These are phyloP conservation scores for Chelonus insularis DNA, from an alignment of 1,140 invertebrate species.

Conservation along the genomic window DNA sequence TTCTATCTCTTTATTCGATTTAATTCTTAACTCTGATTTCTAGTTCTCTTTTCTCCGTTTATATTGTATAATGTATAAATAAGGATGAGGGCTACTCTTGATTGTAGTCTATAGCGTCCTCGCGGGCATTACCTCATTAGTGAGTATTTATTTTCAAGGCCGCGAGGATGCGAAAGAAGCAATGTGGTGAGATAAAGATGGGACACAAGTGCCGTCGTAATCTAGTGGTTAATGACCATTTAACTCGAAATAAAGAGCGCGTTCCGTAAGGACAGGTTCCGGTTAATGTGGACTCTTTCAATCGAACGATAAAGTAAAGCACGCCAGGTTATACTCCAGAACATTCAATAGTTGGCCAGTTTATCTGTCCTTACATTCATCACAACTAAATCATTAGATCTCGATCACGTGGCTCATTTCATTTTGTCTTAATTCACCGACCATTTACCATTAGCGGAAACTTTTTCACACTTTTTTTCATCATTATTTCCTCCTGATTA, in stretches of 20 bases:
- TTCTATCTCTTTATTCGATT: neutral
- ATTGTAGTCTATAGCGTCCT: conserved; percentile 8
- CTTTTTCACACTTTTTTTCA: too few species aligned
- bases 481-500: too few species aligned
- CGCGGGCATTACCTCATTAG: conserved; percentile 29
- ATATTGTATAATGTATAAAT: too few species aligned
- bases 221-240: conserved; percentile 31
- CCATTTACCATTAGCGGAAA: too few species aligned
- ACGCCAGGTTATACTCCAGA: neutral
- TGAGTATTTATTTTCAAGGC: conserved; percentile 34
- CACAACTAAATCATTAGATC: conserved; percentile 1
- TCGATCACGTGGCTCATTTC: too few species aligned
- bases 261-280: neutral
- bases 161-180: neutral
- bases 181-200: neutral
- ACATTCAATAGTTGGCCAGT: neutral
- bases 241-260: conserved; percentile 25
- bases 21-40: neutral
- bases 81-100: neutral
- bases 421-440: too few species aligned
- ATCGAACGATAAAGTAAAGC: neutral
- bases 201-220: conserved; percentile 7
- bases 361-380: neutral
- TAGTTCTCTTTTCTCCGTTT: neutral
- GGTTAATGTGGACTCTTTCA: neutral